Conservation (phyloP, 2,797 vertebrate species). For the Falco cherrug region DNA sequence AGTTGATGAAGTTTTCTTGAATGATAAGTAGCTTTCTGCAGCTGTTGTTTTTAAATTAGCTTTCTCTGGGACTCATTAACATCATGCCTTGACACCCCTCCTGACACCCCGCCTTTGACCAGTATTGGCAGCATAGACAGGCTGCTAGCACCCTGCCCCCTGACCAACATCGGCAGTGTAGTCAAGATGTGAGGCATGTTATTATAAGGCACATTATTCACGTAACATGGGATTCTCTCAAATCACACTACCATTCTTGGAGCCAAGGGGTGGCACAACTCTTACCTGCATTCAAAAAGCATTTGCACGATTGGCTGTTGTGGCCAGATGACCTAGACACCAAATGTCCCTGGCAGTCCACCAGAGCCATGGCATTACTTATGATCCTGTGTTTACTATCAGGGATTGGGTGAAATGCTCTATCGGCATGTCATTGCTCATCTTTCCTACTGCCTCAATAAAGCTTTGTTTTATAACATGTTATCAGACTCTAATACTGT, state of each 20-base stretch:
- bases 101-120: background rate
- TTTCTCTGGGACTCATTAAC: background rate
- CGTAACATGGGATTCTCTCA: background rate
- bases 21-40: background rate
- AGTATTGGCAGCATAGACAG: rapidly evolving
- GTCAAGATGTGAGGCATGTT: background rate
- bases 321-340: background rate
- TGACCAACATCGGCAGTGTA: rapidly evolving
- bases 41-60: background rate
- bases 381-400: background rate
- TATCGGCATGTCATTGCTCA: background rate
- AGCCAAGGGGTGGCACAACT: background rate
- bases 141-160: background rate
- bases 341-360: background rate
- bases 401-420: background rate
- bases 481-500: background rate
- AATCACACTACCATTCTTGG: background rate
- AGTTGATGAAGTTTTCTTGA: background rate
- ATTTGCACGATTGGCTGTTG: background rate
- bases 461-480: background rate
- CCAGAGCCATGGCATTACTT: background rate
- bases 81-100: background rate
- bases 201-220: background rate
- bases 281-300: background rate
- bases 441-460: background rate